These are phyloP conservation scores for Epiblema foenella DNA, from an alignment of 2,888 invertebrate genomes.

Conservation along the genomic window DNA sequence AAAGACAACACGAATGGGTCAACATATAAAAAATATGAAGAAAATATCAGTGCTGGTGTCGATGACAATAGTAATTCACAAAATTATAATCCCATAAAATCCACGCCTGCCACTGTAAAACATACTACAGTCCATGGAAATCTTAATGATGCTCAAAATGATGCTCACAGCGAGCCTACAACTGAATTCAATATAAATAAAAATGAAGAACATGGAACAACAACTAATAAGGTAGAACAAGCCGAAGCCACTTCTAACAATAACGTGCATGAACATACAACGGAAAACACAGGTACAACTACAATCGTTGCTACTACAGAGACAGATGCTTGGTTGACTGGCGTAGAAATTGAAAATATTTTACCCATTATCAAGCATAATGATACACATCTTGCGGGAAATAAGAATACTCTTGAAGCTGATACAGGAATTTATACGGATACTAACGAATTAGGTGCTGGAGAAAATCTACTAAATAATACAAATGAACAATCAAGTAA, in stretches of 20 bases:
- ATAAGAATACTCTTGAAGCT: neutral
- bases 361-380: constrained; percentile 17
- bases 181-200: constrained; percentile 5
- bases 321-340: neutral
- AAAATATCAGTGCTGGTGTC: neutral
- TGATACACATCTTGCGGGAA: constrained; percentile 5
- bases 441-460: constrained; percentile 6
- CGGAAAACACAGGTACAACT: neutral
- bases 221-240: neutral
- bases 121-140: neutral
- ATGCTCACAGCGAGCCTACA: neutral
- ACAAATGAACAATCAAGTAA: neutral
- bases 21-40: constrained; percentile 3
- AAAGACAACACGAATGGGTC: neutral
- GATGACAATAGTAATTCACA: neutral
- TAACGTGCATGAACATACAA: neutral
- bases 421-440: neutral
- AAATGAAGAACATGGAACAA: neutral
- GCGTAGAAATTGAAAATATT: constrained; percentile 21
- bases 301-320: neutral
- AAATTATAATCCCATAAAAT: neutral
- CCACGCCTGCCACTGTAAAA: neutral
- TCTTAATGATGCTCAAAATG: neutral
- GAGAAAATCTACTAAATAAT: constrained; percentile 3
- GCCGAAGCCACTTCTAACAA: neutral